Conservation (phyloP, 2,113 vertebrate species). For the Pterocles burchelli region DNA sequence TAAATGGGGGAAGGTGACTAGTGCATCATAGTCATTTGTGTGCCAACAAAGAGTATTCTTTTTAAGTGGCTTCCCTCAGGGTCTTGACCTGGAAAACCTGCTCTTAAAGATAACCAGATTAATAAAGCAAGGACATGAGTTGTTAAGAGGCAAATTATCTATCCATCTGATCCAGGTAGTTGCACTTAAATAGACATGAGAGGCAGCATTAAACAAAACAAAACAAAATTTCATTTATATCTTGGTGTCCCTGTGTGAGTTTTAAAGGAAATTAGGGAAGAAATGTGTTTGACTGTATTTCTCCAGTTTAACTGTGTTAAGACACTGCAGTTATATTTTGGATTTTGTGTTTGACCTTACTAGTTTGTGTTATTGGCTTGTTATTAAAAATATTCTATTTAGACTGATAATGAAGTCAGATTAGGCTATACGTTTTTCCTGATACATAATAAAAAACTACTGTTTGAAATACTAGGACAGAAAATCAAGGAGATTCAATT, state of each 20-base stretch:
- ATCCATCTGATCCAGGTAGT: not conserved
- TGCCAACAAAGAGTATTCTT: not conserved
- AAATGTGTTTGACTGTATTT: not conserved
- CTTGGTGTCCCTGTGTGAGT: not conserved
- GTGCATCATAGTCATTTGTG: not conserved
- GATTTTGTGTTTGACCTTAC: not conserved
- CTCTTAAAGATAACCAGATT: slow-evolving; percentile 16
- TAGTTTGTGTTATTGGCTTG: not conserved
- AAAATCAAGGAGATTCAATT: not conserved
- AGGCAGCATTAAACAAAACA: not conserved
- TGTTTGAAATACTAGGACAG: not conserved
- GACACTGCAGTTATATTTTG: not conserved
- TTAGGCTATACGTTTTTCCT: not conserved
- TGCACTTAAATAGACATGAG: slow-evolving; percentile 4
- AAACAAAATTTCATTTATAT: slow-evolving; percentile 2
- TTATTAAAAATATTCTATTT: slow-evolving; percentile 8
- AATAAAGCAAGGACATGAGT: slow-evolving; percentile 8
- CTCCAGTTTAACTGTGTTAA: not conserved
- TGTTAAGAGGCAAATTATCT: slow-evolving; percentile 13
- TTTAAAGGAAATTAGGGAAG: not conserved
- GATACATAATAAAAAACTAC: not conserved
- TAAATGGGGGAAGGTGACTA: not conserved
- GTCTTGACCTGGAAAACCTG: not conserved
- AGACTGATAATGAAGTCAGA: not conserved
- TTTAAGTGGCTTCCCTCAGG: not conserved